phyloP scores from a whole-genome alignment of 2,888 invertebrate genomes.

The Diarsia mendica region DNA sequence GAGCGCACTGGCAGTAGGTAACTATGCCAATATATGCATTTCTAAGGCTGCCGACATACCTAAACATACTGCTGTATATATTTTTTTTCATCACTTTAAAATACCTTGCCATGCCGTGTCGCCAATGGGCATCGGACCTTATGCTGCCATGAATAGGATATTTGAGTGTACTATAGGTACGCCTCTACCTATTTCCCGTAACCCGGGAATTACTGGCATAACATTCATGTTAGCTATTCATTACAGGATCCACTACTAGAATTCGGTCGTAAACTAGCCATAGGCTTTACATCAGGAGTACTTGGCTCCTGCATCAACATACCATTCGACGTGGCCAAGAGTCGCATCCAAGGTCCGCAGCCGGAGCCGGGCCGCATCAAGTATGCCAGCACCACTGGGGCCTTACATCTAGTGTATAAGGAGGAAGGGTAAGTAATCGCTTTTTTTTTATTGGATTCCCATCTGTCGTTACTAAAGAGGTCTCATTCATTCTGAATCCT shows the following conservation, averaged over 20 bases:
- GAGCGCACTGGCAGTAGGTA: too few relatives aligned
- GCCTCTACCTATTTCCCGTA: neutral
- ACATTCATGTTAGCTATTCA: neutral
- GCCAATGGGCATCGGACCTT: too few relatives aligned
- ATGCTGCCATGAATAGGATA: neutral
- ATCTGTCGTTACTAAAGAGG: neutral
- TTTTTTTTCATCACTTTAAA: too few relatives aligned
- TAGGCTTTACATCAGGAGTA: conserved; percentile 97
- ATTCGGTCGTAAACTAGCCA: conserved; percentile 93
- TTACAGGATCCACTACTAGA: conserved; percentile 92
- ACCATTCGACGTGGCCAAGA: conserved; percentile 99
- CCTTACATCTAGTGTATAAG: conserved; percentile 93
- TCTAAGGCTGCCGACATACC: too few relatives aligned
- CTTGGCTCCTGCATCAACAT: conserved; percentile 97
- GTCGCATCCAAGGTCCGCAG: conserved; percentile 98
- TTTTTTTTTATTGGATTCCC: neutral
- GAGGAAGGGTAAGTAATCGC: conserved; percentile 95
- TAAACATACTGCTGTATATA: too few relatives aligned
- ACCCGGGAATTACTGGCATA: neutral
- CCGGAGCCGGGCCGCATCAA: conserved; percentile 93
- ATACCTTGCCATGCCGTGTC: too few relatives aligned
- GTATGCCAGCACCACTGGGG: conserved; percentile 94
- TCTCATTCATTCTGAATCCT: too few relatives aligned
- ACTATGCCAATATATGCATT: too few relatives aligned
- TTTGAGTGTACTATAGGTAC: neutral